phyloP scores from a whole-genome alignment of 2,888 invertebrate species.

The Crossocerus cetratus region DNA sequence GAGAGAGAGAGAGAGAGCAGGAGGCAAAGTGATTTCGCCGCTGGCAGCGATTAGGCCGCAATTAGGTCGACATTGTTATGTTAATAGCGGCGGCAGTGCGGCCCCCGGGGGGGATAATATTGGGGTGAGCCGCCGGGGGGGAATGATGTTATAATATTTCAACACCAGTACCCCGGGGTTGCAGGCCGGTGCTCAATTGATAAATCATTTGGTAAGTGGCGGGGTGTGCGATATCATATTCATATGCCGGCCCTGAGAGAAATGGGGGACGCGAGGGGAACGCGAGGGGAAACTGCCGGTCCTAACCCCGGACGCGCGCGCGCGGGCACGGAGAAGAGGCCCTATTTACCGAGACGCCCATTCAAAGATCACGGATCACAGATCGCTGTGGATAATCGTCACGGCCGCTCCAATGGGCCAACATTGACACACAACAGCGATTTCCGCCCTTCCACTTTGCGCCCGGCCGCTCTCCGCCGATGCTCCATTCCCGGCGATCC shows the following conservation, averaged over 20 bases:
- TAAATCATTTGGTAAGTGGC: conserved; percentile 72
- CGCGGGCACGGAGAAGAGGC: neutral
- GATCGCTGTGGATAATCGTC: conserved; percentile 56
- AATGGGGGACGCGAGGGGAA: conserved; percentile 12
- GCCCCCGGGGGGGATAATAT: conserved; percentile 68
- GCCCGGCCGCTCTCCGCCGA: neutral
- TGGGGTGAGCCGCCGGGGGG: conserved; percentile 69
- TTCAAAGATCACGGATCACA: conserved; percentile 60
- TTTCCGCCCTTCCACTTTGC: conserved; percentile 41
- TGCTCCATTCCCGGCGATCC: conserved; percentile 27
- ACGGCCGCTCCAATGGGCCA: conserved; percentile 51
- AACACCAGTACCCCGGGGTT: conserved; percentile 71
- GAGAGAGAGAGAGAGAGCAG: conserved; percentile 28
- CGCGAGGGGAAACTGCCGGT: conserved; percentile 31
- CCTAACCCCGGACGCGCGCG: conserved; percentile 42
- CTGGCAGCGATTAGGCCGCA: conserved; percentile 72
- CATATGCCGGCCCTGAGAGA: conserved; percentile 44
- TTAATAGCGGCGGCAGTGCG: conserved; percentile 62
- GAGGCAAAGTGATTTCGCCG: conserved; percentile 57
- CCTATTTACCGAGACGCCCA: conserved; percentile 52
- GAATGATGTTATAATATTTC: conserved; percentile 76
- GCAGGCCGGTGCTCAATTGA: conserved; percentile 68
- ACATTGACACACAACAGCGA: conserved; percentile 42
- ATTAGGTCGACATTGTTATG: conserved; percentile 76
- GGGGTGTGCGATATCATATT: conserved; percentile 65